Base-by-base conservation (phyloP, 2,797 vertebrate species). In the Coreius guichenoti region DNA sequence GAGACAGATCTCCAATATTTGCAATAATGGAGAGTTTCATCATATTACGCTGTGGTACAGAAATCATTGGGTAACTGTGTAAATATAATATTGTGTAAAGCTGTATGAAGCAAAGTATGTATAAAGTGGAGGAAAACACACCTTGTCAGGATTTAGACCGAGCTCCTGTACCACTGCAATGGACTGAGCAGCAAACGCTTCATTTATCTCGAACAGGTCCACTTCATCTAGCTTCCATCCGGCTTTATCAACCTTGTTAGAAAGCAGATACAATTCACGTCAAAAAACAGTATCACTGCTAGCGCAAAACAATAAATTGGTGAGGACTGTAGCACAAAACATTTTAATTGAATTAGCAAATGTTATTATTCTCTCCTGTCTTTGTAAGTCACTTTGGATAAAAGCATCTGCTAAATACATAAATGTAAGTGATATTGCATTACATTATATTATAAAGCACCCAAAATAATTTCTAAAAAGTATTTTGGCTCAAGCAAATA, bases 121-220 rank as follows among this genome's bases (percentile, higher is more conserved):
- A 39, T 31, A 23, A 73, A 31, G 63, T 36, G 58, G 73, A 88
- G 16, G 13, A 47, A 63, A 72, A 17, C 0, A 87, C 91, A 99
- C 98, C 96, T 99, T 99, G 47, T 98, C 96, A 17, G 80, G 91
- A 81, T 95, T 96, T 73, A 99, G 77, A 86, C 96, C 95, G 1
- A 99, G 94, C 84, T 99, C 98, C 92, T 95, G 97, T 21, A 94
- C 86, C 90, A 99, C 94, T 79, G 96, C 98, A 23, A 95, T 7
- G 19, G 96, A 95, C 31, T 97, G 79, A 0, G 96, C 96, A 81
- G 98, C 97, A 87, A 97, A 99, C 0, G 98, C 98, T 93, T 99
- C 98, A 5, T 99, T 99, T 89, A 99, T 96, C 95, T 99, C 98
- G 93, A 97, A 99, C 16, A 96, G 67, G 88, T 99, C 98, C 0